Conservation (phyloP, 1,140 invertebrate species). For the Sycophila sp. region DNA sequence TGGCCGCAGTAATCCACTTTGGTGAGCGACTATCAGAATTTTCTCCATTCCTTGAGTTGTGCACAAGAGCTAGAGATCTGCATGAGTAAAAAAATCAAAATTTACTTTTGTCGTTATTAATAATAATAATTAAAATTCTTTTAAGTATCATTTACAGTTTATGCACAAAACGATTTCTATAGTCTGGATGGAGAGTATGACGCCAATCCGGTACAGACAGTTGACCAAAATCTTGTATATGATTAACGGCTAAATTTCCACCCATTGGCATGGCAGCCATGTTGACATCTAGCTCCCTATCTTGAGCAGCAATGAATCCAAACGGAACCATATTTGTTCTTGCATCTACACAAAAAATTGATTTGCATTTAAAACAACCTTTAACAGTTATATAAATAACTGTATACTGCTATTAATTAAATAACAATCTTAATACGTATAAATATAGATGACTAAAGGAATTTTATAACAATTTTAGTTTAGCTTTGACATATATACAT, state of each 20-base stretch:
- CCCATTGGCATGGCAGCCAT: slow-evolving; percentile 29
- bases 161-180: slow-evolving; percentile 27
- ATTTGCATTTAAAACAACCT: no score
- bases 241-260: slow-evolving; percentile 26
- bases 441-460: background rate
- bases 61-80: slow-evolving; percentile 22
- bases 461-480: no score
- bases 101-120: background rate
- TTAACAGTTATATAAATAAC: no score
- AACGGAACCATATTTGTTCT: slow-evolving; percentile 35
- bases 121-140: background rate
- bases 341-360: slow-evolving; percentile 17
- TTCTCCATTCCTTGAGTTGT: slow-evolving; percentile 12
- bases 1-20: slow-evolving; percentile 31
- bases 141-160: slow-evolving; percentile 22
- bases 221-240: slow-evolving; percentile 31
- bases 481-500: no score
- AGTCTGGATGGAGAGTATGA: slow-evolving; percentile 7
- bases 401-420: no score
- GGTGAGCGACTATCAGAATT: slow-evolving; percentile 20
- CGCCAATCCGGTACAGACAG: slow-evolving; percentile 25
- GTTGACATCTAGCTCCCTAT: slow-evolving; percentile 28
- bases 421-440: no score
- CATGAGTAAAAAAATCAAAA: background rate
- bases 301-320: slow-evolving; percentile 23